phyloP scores from a whole-genome alignment of 2,888 invertebrate species.

The Dicycla oo region DNA sequence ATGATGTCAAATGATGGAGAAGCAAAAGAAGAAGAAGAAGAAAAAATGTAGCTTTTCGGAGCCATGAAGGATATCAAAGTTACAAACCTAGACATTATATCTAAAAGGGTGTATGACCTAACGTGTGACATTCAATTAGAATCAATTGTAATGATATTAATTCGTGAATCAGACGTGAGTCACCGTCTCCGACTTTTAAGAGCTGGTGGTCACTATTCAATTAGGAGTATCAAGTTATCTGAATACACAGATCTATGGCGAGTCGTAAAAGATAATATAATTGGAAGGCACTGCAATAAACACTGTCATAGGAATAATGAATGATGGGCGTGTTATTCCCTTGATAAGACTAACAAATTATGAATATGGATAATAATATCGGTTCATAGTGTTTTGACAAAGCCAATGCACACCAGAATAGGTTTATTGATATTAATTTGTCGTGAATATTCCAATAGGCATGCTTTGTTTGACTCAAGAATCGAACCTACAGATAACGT shows the following conservation, averaged over 20 bases:
- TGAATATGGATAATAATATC: no score
- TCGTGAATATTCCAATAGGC: neutral
- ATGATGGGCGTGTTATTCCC: neutral
- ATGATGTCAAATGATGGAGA: neutral
- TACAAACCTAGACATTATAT: neutral
- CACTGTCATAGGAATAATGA: neutral
- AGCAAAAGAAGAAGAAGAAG: neutral
- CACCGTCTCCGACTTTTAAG: slow-evolving; percentile 40
- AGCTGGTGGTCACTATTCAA: slow-evolving; percentile 34
- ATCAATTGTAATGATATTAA: slow-evolving; percentile 51
- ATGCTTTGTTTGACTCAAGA: neutral
- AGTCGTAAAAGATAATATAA: slow-evolving; percentile 25
- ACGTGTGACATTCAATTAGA: slow-evolving; percentile 50
- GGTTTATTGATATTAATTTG: neutral
- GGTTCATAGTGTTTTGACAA: neutral
- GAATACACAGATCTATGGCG: neutral
- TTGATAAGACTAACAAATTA: neutral
- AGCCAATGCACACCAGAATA: neutral
- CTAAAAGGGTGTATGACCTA: slow-evolving; percentile 34
- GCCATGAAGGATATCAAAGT: neutral
- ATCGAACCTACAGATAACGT: slow-evolving; percentile 6
- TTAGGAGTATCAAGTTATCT: slow-evolving; percentile 41
- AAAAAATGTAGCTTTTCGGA: neutral
- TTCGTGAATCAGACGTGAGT: slow-evolving; percentile 61
- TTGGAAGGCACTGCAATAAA: slow-evolving; percentile 6